Evolutionary conservation across 2,113 vertebrate species (phyloP).

Genomic region (Paradoxurus hermaphroditus): DNA sequence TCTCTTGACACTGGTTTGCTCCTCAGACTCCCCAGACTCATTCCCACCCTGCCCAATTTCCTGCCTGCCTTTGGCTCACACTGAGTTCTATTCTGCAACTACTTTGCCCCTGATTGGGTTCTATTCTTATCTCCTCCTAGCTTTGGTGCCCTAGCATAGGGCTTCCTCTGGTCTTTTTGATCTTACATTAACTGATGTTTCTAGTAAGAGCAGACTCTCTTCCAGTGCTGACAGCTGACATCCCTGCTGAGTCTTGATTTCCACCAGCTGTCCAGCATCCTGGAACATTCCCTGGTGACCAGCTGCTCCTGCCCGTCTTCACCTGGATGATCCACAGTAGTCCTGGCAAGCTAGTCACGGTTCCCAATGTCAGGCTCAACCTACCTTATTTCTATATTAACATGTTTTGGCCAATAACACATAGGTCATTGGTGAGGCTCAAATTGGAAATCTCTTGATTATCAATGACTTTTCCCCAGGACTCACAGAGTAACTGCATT

Average conservation of each 20-base stretch:
- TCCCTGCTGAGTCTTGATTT: slow-evolving; percentile 35
- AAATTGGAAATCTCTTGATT: not conserved
- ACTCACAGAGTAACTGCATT: not conserved
- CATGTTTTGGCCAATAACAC: not conserved
- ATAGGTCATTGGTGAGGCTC: not conserved
- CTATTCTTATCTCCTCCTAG: not conserved
- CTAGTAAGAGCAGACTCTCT: not conserved
- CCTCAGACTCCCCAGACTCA: not conserved
- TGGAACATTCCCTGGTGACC: not conserved
- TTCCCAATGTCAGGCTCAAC: not conserved
- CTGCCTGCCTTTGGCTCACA: not conserved
- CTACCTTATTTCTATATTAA: not conserved
- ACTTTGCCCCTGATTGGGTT: not conserved
- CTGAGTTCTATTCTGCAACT: not conserved
- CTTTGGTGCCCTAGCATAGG: not conserved
- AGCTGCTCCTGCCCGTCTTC: not conserved
- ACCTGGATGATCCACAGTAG: not conserved
- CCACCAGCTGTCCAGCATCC: slow-evolving; percentile 28
- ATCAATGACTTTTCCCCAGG: not conserved
- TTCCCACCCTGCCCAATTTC: not conserved
- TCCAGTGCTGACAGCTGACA: slow-evolving; percentile 23
- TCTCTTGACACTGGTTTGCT: not conserved
- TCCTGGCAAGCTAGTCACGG: not conserved
- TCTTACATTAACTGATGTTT: slow-evolving; percentile 13
- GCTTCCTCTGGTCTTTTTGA: slow-evolving; percentile 48